Conservation (phyloP, 2,888 invertebrate species). For the Tuta absoluta region DNA sequence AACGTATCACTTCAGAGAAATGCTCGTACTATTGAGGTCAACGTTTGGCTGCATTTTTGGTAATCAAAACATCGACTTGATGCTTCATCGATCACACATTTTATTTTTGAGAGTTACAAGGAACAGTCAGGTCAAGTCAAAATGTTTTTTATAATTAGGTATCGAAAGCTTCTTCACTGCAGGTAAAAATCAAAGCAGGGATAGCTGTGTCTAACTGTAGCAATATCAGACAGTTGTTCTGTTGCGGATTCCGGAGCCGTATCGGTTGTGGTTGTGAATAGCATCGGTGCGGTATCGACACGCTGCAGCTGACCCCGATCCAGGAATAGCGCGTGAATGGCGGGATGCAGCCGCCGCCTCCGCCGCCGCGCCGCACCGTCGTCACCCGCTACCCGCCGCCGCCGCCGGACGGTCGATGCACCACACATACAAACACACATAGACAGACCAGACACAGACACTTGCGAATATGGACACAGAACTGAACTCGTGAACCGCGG, state of each 20-base stretch:
- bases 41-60: neutral
- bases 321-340: slow-evolving; percentile 18
- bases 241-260: neutral
- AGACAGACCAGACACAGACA: neutral
- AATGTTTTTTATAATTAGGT: neutral
- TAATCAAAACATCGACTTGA: neutral
- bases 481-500: neutral
- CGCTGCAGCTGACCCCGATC: slow-evolving; percentile 1
- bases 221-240: neutral
- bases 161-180: neutral
- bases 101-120: neutral
- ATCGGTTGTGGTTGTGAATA: neutral
- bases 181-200: neutral
- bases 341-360: neutral
- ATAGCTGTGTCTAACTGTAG: neutral
- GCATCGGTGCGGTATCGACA: neutral
- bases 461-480: neutral
- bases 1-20: slow-evolving; percentile 1
- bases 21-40: neutral
- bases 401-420: neutral
- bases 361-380: neutral
- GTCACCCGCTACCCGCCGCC: too few species aligned
- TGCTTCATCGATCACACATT: too few species aligned
- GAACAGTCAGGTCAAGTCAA: neutral
- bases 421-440: neutral